Conservation (phyloP, 1,140 invertebrate genomes). For the Nasonia longicornis region DNA sequence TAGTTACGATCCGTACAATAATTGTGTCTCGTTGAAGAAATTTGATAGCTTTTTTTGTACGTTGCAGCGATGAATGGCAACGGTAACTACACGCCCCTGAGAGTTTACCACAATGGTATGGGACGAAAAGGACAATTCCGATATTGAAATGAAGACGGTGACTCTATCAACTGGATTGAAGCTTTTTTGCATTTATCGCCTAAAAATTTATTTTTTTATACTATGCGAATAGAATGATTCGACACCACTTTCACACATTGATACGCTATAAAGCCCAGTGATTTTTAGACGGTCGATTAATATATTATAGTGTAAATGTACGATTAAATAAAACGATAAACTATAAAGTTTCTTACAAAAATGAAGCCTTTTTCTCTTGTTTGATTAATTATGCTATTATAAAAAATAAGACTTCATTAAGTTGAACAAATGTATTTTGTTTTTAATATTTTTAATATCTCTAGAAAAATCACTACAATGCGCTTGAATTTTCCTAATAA, state of each 20-base stretch:
- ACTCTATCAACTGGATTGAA: background rate
- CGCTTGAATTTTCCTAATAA: background rate
- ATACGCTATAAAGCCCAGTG: slow-evolving; percentile 28
- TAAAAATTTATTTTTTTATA: slow-evolving; percentile 44
- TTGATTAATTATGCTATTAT: too few relatives aligned
- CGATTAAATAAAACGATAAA: slow-evolving; percentile 32
- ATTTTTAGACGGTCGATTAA: slow-evolving; percentile 36
- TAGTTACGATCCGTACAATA: background rate
- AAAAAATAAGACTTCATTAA: too few relatives aligned
- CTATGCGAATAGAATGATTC: slow-evolving; percentile 12
- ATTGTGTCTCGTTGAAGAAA: background rate
- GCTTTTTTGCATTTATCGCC: slow-evolving; percentile 33
- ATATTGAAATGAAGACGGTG: slow-evolving; percentile 70
- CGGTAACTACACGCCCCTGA: slow-evolving; percentile 80
- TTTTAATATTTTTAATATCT: background rate
- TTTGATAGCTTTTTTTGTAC: slow-evolving; percentile 43
- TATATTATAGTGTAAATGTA: slow-evolving; percentile 35
- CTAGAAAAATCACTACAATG: background rate
- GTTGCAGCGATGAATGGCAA: slow-evolving; percentile 76
- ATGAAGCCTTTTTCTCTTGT: background rate
- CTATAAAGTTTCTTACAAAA: background rate
- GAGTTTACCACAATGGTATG: slow-evolving; percentile 82
- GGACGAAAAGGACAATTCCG: slow-evolving; percentile 83
- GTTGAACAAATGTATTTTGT: too few relatives aligned
- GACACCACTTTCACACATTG: slow-evolving; percentile 20